Conservation (phyloP, 2,888 invertebrate genomes). For the Brassicogethes aeneus region DNA sequence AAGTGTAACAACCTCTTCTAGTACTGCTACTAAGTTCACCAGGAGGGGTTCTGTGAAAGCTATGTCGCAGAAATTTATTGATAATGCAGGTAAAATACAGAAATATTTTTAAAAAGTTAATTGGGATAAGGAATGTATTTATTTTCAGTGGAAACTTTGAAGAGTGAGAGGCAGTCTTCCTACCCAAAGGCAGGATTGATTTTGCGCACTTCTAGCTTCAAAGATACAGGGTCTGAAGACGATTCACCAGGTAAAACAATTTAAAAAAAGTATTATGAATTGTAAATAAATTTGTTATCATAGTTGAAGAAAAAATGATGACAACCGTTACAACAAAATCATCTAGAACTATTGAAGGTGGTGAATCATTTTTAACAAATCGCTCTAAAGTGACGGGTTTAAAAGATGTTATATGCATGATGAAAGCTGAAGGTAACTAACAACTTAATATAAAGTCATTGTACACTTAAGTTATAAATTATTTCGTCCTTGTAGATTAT, state of each 20-base stretch:
- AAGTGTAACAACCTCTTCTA: conserved; percentile 19
- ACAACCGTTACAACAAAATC: conserved; percentile 13
- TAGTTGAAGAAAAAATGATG: neutral
- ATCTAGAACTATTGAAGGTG: conserved; percentile 18
- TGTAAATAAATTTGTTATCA: conserved; percentile 2
- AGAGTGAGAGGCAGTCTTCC: conserved; percentile 45
- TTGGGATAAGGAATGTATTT: neutral
- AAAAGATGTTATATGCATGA: conserved; percentile 65
- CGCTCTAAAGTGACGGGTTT: conserved; percentile 62
- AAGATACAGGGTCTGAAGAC: conserved; percentile 37
- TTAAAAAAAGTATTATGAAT: too few species aligned
- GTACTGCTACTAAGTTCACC: conserved; percentile 40
- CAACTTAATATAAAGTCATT: conserved; percentile 1
- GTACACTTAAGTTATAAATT: neutral
- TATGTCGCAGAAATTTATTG: conserved; percentile 69
- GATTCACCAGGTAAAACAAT: conserved; percentile 26
- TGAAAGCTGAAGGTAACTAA: conserved; percentile 59
- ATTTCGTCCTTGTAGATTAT: too few species aligned
- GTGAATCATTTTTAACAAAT: conserved; percentile 62
- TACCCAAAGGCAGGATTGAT: conserved; percentile 71
- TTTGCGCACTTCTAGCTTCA: conserved; percentile 55
- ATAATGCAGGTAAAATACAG: conserved; percentile 47
- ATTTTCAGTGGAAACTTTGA: conserved; percentile 45
- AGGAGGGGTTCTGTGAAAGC: conserved; percentile 69
- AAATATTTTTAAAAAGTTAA: conserved; percentile 1